Evolutionary conservation across 2,888 invertebrate genomes (phyloP), one percentile per base, ranked within the genome.

Genomic region (Dryobotodes eremita): DNA sequence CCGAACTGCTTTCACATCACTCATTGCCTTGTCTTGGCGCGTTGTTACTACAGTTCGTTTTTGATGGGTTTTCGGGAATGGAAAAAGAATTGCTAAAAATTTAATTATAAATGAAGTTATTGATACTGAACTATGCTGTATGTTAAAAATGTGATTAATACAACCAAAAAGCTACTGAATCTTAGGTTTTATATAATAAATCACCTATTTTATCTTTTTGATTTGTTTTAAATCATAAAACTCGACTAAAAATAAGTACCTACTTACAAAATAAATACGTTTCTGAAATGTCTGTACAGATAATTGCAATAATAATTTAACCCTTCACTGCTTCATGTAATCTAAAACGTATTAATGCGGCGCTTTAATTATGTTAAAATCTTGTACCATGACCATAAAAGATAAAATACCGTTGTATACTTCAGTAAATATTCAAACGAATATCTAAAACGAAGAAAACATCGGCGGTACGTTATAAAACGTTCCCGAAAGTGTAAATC

Each of bases 11-110:
- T 83, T 75, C 80, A 79, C 91, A 92, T 92, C 92, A 89, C 90
- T 92, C 91, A 89, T 83, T 86, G 85, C 85, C 88, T 79, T 91
- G 91, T 91, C 92, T 89, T 87, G 84, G 72, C 65, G 69, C 76
- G 85, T 82, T 84, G 79, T 73, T 72, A 72, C 59, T 71, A 75
- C 73, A 59, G 46, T 79, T 79, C 62, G 71, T 42, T 88, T 88
- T 83, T 82, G 73, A 83, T 81, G 72, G 80, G 77, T 72, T 83
- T 84, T 84, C 75, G 71, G 76, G 74, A 50, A 71, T 73, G 64
- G 65, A 75, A 75, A 71, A 78, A 80, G 20, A 62, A 65, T 53
- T 17, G 10, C 36, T 68, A 46, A 59, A 70, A 70, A 70, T 65
- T 55, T 26, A 31, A 50, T 65, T 75, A 23, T 53, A 50, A 46